Evolutionary conservation across 2,888 invertebrate genomes (phyloP).

Genomic region (Agrilus cyanescens): DNA sequence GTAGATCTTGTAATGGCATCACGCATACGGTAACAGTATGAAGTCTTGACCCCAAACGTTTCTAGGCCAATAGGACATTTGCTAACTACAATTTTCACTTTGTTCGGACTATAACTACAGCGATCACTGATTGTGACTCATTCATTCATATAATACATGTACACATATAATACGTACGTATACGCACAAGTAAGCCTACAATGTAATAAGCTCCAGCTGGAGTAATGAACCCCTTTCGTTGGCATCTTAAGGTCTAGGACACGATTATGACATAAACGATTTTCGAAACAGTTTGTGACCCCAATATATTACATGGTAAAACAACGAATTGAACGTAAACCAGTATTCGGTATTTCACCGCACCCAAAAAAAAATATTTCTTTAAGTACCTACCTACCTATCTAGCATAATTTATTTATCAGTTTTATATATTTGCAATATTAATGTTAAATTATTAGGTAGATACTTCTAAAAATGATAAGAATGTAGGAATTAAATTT

Average conservation of each 20-base stretch:
- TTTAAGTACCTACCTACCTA: too few species aligned
- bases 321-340: too few species aligned
- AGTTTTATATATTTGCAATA: too few species aligned
- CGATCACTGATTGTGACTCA: slow-evolving; percentile 23
- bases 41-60: slow-evolving; percentile 21
- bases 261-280: slow-evolving; percentile 5
- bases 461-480: too few species aligned
- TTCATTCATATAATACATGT: slow-evolving; percentile 18
- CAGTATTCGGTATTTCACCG: too few species aligned
- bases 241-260: slow-evolving; percentile 12
- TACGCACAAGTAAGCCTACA: neutral
- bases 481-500: too few species aligned
- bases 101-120: slow-evolving; percentile 16
- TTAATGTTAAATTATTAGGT: too few species aligned
- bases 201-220: slow-evolving; percentile 20
- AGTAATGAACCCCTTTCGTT: slow-evolving; percentile 13
- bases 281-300: too few species aligned
- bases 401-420: too few species aligned
- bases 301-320: too few species aligned
- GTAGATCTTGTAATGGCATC: slow-evolving; percentile 4
- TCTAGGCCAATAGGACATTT: slow-evolving; percentile 27
- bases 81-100: slow-evolving; percentile 26
- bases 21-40: slow-evolving; percentile 11
- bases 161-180: slow-evolving; percentile 15
- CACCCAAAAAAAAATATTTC: too few species aligned